These are phyloP conservation scores for Eurystomus glaucurus DNA, from an alignment of 2,797 vertebrate genomes.

Conservation along the genomic window DNA sequence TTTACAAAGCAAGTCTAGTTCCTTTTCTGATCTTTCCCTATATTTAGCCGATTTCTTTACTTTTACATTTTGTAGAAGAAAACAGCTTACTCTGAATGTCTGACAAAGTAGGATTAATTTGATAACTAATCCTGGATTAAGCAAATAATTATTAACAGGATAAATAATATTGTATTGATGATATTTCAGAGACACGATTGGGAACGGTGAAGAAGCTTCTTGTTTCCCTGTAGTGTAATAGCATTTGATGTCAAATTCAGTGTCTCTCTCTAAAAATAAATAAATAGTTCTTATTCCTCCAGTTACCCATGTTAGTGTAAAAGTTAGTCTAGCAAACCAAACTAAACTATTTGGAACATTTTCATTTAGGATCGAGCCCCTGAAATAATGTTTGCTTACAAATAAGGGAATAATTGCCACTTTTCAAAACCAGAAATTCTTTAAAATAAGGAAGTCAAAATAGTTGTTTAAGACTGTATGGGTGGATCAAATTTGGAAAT, in stretches of 20 bases:
- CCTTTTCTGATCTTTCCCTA: not conserved
- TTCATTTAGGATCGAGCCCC: accelerated
- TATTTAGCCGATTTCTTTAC: not conserved
- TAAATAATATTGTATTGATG: not conserved
- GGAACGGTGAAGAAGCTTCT: not conserved
- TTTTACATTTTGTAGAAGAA: not conserved
- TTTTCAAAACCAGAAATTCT: not conserved
- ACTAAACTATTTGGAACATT: not conserved
- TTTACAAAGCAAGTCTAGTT: not conserved
- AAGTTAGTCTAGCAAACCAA: not conserved
- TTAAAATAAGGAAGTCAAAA: not conserved
- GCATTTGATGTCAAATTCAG: not conserved
- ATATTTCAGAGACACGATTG: not conserved
- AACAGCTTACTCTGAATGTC: not conserved
- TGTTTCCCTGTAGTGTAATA: not conserved
- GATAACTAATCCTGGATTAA: not conserved
- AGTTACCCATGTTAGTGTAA: not conserved
- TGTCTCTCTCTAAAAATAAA: not conserved
- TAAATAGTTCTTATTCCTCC: not conserved
- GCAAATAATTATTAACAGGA: not conserved
- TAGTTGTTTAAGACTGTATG: not conserved
- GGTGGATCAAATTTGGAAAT: not conserved
- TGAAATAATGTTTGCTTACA: not conserved
- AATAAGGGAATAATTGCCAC: not conserved
- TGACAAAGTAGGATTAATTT: not conserved